Evolutionary conservation across 2,113 vertebrate species (phyloP).

Genomic region (Lamprotornis superbus): DNA sequence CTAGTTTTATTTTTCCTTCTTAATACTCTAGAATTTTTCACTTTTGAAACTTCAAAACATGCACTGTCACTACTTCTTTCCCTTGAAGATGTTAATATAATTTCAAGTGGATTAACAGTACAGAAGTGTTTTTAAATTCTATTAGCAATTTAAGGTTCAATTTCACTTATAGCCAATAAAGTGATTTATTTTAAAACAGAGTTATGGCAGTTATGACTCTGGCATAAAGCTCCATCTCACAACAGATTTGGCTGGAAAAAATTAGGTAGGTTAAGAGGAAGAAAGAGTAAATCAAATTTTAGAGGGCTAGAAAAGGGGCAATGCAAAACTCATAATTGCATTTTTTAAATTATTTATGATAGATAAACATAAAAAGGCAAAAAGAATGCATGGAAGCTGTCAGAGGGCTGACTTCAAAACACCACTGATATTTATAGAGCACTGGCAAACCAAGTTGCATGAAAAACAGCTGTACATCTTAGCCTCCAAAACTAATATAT

Average conservation of each 20-base stretch:
- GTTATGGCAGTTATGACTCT: background rate
- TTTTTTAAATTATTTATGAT: background rate
- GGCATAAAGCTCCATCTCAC: background rate
- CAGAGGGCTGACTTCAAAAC: background rate
- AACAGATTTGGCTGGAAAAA: background rate
- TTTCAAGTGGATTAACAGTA: background rate
- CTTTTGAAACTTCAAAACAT: background rate
- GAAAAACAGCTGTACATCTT: background rate
- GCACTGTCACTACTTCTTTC: background rate
- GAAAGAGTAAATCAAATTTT: background rate
- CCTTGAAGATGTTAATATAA: background rate
- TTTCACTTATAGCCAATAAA: background rate
- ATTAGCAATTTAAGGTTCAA: background rate
- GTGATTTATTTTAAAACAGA: background rate
- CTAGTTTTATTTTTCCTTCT: background rate
- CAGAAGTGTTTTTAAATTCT: background rate
- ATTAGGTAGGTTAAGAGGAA: background rate
- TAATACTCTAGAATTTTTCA: background rate
- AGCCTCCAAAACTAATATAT: background rate
- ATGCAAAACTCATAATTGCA: background rate
- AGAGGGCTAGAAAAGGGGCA: background rate
- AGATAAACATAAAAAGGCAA: background rate
- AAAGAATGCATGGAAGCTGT: background rate
- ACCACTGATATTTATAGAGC: background rate
- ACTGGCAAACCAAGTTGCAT: background rate